Base-by-base conservation (phyloP, 2,113 vertebrate species). In the Raja brachyura region DNA sequence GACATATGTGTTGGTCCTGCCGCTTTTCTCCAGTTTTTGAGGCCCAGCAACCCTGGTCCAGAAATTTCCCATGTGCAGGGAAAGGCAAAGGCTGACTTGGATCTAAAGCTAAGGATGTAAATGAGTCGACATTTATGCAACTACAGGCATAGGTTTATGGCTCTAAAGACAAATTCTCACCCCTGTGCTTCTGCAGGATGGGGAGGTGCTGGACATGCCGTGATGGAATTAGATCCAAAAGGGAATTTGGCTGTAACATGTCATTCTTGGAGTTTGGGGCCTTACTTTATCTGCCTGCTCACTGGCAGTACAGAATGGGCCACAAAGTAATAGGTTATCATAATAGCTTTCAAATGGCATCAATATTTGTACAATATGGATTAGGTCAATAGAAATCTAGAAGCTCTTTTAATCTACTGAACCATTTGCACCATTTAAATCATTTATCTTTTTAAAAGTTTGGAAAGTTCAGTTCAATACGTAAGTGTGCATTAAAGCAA, bases 331-430 rank as follows among this genome's bases (percentile, higher is more conserved):
- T 70, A 33, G 33, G 16, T 90, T 90, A 39, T 16, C 31, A 28
- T 90, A 70, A 90, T 39, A 70, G 88, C 63, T 90, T 90, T 90
- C 88, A 90, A 90, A 33, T 48, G 3, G 16, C 31, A 25, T 70
- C 66, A 90, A 48, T 90, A 70, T 20, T 90, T 48, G 20, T 90
- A 90, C 6, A 90, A 33, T 70, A 25, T 48, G 3, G 16, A 70
- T 70, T 48, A 70, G 4, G 88, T 70, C 88, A 39, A 90, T 70
- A 33, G 33, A 90, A 61, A 33, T 73, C 88, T 31, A 90, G 39
- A 86, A 86, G 81, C 63, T 70, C 66, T 68, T 92, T 73, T 70
- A 92, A 92, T 74, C 20, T 74, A 54, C 90, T 54, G 14, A 61
- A 88, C 59, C 83, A 86, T 88, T 88, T 66, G 61, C 61, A 73